Evolutionary conservation across 2,888 invertebrate genomes (phyloP), one percentile per base, ranked within the genome.

Genomic region (Chrysolina oricalcia): DNA sequence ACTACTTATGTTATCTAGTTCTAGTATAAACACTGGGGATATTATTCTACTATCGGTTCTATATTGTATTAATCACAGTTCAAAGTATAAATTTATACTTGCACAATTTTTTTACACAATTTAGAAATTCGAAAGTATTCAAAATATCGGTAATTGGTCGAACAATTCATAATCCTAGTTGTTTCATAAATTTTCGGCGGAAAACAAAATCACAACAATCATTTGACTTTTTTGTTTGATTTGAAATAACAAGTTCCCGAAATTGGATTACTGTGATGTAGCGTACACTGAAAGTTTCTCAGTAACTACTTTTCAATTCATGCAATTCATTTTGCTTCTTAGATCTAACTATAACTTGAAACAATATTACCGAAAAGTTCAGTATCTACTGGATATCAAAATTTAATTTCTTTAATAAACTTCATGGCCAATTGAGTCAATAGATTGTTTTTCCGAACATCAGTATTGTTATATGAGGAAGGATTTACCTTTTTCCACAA

Each of bases 51-150:
- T 79, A 84, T 78, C 78, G 78, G 75, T 73, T 76, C 80, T 80
- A 80, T 79, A 80, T 84, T 83, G 83, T 83, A 83, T 81, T 84
- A 86, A 86, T 86, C 86, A 86, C 86, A 86, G 86, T 84, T 85
- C 82, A 84, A 85, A 85, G 83, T 85, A 85, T 83, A 83, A 69
- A 63, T 64, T 80, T 78, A 79, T 80, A 80, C 79, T 80, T 75
- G 75, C 67, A 76, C 75, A 70, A 70, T 75, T 75, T 73, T 73
- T 78, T 65, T 78, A 80, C 78, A 78, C 75, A 71, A 76, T 74
- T 71, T 72, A 66, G 75, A 78, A 80, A 79, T 78, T 76, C 73
- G 77, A 70, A 75, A 73, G 70, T 77, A 77, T 72, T 70, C 23
- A 70, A 71, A 73, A 56, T 67, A 50, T 35, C 41, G 13, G 17